These are phyloP conservation scores for Phylloscopus trochiloides DNA, from an alignment of 2,113 vertebrate species.

Conservation along the genomic window DNA sequence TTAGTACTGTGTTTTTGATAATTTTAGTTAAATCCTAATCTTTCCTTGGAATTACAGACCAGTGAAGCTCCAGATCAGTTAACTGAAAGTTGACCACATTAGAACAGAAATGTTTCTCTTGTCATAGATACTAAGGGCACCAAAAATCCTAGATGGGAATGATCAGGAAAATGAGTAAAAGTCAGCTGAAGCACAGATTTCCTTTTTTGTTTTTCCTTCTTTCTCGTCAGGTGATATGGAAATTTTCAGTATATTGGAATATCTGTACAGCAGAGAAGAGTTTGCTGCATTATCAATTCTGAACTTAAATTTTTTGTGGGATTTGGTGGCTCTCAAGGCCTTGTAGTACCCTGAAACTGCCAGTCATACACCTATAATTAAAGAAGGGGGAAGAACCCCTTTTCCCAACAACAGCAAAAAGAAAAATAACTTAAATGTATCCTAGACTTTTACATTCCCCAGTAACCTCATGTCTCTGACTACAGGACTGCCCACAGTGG, in stretches of 20 bases:
- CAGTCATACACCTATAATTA: not conserved
- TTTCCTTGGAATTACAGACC: not conserved
- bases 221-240: not conserved
- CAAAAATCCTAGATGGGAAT: not conserved
- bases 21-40: not conserved
- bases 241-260: not conserved
- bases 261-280: not conserved
- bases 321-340: not conserved
- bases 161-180: not conserved
- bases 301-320: not conserved
- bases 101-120: not conserved
- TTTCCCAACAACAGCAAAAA: not conserved
- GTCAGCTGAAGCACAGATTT: not conserved
- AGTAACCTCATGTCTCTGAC: not conserved
- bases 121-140: not conserved
- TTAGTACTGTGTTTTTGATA: not conserved
- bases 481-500: not conserved
- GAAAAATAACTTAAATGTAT: not conserved
- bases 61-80: rapidly evolving
- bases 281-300: not conserved
- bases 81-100: not conserved
- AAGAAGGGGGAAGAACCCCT: rapidly evolving
- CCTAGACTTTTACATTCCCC: not conserved
- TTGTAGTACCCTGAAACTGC: not conserved
- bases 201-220: not conserved